Evolutionary conservation across 1,140 invertebrate genomes (phyloP).

Genomic region (Zaprionus inermis): DNA sequence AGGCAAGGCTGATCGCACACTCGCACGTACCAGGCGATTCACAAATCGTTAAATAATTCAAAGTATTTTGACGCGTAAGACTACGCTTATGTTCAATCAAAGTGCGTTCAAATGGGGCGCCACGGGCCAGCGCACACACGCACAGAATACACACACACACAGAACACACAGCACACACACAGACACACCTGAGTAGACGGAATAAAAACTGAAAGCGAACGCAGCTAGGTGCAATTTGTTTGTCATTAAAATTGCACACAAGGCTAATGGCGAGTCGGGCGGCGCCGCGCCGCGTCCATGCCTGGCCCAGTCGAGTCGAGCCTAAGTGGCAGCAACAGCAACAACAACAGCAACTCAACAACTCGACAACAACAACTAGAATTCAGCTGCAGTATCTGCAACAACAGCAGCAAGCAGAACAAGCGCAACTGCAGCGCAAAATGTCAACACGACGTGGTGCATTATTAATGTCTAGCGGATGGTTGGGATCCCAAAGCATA

Average conservation of each 20-base stretch:
- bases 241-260: slow-evolving; percentile 82
- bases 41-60: slow-evolving; percentile 74
- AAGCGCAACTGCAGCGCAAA: slow-evolving; percentile 35
- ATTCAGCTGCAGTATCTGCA: slow-evolving; percentile 22
- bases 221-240: slow-evolving; percentile 71
- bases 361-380: slow-evolving; percentile 15
- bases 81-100: slow-evolving; percentile 68
- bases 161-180: slow-evolving; percentile 18
- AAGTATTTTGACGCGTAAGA: slow-evolving; percentile 72
- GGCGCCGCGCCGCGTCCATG: slow-evolving; percentile 32
- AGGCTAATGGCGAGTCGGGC: slow-evolving; percentile 71
- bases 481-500: slow-evolving; percentile 45
- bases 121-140: slow-evolving; percentile 29
- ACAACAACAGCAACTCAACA: too few species aligned
- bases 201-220: slow-evolving; percentile 36
- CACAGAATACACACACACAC: slow-evolving; percentile 25
- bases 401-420: neutral
- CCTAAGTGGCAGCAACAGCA: slow-evolving; percentile 44
- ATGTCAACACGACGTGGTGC: slow-evolving; percentile 60
- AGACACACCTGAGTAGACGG: neutral
- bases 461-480: slow-evolving; percentile 67
- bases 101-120: slow-evolving; percentile 75
- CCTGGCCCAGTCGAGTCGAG: slow-evolving; percentile 25
- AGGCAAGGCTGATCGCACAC: neutral
- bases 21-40: neutral